phyloP scores from a whole-genome alignment of 2,797 vertebrate species.

The Ctenosaura bakeri region DNA sequence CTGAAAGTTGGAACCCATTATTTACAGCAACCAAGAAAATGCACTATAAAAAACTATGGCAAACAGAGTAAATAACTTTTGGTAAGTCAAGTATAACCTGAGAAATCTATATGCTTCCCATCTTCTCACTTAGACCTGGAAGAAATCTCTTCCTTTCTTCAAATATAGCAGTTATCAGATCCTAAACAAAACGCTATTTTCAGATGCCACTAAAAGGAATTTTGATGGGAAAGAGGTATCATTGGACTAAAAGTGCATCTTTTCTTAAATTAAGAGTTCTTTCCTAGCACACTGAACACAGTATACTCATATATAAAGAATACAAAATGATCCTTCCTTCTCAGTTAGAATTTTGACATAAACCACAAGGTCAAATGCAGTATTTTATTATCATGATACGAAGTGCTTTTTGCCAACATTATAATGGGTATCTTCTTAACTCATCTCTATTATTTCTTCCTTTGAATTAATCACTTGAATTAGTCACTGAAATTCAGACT shows the following conservation, averaged over 20 bases:
- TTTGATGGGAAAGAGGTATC: neutral
- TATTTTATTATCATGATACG: neutral
- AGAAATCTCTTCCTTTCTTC: neutral
- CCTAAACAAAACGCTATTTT: neutral
- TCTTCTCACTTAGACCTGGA: neutral
- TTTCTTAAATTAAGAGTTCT: neutral
- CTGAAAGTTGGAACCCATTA: neutral
- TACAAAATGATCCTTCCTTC: neutral
- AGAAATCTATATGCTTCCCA: neutral
- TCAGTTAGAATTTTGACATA: neutral
- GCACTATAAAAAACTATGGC: neutral
- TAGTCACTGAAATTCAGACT: neutral
- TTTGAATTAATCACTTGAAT: constrained; percentile 4
- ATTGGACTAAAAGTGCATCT: neutral
- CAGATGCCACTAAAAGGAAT: neutral
- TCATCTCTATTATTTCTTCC: neutral
- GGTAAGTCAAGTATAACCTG: neutral
- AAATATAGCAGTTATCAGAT: neutral
- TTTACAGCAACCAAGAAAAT: neutral
- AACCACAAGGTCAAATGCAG: neutral
- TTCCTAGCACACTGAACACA: neutral
- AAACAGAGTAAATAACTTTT: neutral
- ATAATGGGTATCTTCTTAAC: neutral
- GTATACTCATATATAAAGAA: neutral
- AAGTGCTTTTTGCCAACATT: neutral